phyloP scores from a whole-genome alignment of 2,113 vertebrate species.

The Callochromis pleurospilus region DNA sequence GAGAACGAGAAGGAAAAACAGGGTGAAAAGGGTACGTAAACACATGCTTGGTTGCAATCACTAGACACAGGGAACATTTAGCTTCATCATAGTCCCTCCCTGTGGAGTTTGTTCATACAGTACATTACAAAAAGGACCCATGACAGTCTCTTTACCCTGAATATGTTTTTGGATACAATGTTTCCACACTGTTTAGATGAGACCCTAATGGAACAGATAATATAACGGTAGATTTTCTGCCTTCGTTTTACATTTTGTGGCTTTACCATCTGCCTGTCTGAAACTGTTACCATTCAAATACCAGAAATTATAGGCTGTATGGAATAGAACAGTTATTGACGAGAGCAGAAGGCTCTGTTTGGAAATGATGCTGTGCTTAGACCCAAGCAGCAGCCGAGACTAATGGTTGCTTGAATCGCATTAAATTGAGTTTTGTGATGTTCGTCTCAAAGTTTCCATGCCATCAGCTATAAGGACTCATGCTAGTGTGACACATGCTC shows the following conservation, averaged over 20 bases:
- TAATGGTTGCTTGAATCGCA: conserved; percentile 5
- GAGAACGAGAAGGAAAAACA: neutral
- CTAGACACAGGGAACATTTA: neutral
- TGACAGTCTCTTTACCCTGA: neutral
- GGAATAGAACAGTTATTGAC: neutral
- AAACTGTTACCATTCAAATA: neutral
- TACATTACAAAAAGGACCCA: conserved; percentile 17
- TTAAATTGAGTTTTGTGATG: neutral
- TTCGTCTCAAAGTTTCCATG: neutral
- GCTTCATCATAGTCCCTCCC: conserved; percentile 26
- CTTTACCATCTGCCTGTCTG: neutral
- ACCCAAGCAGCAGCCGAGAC: neutral
- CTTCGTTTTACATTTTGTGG: neutral
- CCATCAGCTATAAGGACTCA: conserved; percentile 10
- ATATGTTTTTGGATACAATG: neutral
- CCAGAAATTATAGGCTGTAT: neutral
- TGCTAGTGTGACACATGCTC: neutral
- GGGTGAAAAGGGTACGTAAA: neutral
- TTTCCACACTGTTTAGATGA: neutral
- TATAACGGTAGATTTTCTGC: neutral
- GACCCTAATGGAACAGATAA: neutral
- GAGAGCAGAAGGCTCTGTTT: neutral
- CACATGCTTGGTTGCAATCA: neutral
- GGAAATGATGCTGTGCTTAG: neutral
- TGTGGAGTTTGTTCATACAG: neutral